Conservation (phyloP, 2,888 invertebrate genomes). For the Metopia argyrocephala region DNA sequence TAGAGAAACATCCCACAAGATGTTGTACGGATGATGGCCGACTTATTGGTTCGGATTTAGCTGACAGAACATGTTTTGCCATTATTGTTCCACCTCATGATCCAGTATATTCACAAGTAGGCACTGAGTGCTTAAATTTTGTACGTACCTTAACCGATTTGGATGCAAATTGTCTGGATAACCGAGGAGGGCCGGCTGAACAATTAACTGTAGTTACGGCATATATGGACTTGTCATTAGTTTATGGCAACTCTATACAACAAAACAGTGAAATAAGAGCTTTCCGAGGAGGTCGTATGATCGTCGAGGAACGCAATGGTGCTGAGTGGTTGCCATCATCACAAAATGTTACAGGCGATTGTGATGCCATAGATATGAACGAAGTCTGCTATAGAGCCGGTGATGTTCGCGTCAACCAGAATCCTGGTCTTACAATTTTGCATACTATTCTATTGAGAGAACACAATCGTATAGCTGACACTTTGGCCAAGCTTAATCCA, state of each 20-base stretch:
- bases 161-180: constrained; percentile 82
- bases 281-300: constrained; percentile 84
- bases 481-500: constrained; percentile 79
- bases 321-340: constrained; percentile 86
- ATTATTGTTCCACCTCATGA: constrained; percentile 82
- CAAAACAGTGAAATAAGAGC: constrained; percentile 84
- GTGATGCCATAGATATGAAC: constrained; percentile 82
- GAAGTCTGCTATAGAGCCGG: constrained; percentile 89
- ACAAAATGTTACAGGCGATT: constrained; percentile 84
- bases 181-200: constrained; percentile 80
- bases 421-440: constrained; percentile 78
- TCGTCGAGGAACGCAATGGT: constrained; percentile 82
- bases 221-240: constrained; percentile 86
- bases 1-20: constrained; percentile 81
- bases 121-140: constrained; percentile 84
- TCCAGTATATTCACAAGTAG: constrained; percentile 80
- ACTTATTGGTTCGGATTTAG: constrained; percentile 78
- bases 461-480: constrained; percentile 79
- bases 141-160: constrained; percentile 84
- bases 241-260: constrained; percentile 87
- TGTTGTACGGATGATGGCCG: constrained; percentile 83
- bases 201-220: constrained; percentile 80
- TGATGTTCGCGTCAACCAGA: constrained; percentile 79
- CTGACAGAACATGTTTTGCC: constrained; percentile 79
- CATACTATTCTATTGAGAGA: constrained; percentile 79